Conservation (phyloP, 2,113 vertebrate species). For the Vanacampus margaritifer region DNA sequence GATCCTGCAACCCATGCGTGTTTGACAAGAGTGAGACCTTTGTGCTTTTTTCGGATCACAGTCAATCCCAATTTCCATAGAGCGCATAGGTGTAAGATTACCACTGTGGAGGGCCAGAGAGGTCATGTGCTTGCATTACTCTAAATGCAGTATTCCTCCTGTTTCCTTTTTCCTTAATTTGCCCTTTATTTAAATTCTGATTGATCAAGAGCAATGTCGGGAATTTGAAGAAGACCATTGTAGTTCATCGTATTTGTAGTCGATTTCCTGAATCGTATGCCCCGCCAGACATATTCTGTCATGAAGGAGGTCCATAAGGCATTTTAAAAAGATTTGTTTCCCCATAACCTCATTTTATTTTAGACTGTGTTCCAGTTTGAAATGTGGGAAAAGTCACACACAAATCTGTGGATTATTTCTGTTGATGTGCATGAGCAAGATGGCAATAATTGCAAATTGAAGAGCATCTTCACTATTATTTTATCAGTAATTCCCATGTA, state of each 20-base stretch:
- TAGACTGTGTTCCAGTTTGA: neutral
- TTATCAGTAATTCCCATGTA: too few relatives aligned
- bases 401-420: too few relatives aligned
- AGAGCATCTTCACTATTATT: too few relatives aligned
- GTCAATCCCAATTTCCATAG: conserved; percentile 47
- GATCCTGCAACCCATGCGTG: conserved; percentile 56
- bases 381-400: too few relatives aligned
- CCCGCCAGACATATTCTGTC: conserved; percentile 21
- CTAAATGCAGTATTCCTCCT: neutral
- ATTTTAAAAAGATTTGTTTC: too few relatives aligned
- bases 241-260: conserved; percentile 7
- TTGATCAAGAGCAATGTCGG: conserved; percentile 22
- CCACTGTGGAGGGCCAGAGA: conserved; percentile 15
- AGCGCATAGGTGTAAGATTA: conserved; percentile 27
- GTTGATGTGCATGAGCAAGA: too few relatives aligned
- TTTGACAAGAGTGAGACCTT: conserved; percentile 57
- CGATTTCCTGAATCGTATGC: neutral
- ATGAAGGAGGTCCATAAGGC: too few relatives aligned
- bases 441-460: too few relatives aligned
- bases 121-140: conserved; percentile 18
- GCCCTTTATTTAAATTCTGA: conserved; percentile 11
- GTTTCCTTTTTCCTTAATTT: conserved; percentile 4
- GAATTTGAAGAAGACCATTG: conserved; percentile 16
- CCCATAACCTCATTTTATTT: neutral
- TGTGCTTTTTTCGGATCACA: conserved; percentile 35